Evolutionary conservation across 2,113 vertebrate genomes (phyloP), one percentile per base, ranked within the genome.

Genomic region (Synodontis membranacea): DNA sequence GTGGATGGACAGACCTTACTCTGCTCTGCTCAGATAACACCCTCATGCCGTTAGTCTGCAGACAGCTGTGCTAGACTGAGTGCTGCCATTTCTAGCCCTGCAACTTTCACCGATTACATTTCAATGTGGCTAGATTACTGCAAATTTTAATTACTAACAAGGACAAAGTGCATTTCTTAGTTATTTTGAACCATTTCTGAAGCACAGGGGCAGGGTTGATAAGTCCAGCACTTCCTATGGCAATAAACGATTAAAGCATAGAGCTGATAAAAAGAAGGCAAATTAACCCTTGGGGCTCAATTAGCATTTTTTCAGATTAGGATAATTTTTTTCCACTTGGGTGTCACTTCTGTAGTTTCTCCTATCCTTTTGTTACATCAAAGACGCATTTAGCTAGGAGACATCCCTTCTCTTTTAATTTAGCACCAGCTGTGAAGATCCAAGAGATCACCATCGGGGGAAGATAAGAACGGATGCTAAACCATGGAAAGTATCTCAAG

Each of bases 261-360:
- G 82, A 80, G 78, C 89, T 87, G 89, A 89, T 92, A 91, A 93
- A 92, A 89, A 78, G 79, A 86, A 81, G 68, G 87, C 86, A 91
- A 94, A 93, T 94, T 90, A 95, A 94, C 92, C 94, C 91, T 90
- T 92, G 91, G 91, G 93, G 91, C 76, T 87, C 93, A 94, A 95
- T 94, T 94, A 95, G 90, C 92, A 92, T 94, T 93, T 93, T 86
- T 11, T 78, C 52, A 91, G 90, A 93, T 95, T 95, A 93, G 89
- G 91, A 93, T 94, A 93, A 93, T 92, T 88, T 91, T 92, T 85
- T 94, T 90, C 86, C 44, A 42, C 75, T 89, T 91, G 90, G 92
- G 92, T 91, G 91, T 90, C 91, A 82, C 90, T 90, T 91, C 80
- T 85, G 90, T 87, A 89, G 89, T 90, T 80, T 84, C 52, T 91